Percentiles rank a stretch among this genome's conserved stretches.
These are phyloP conservation scores for Drepanosiphum platanoidis DNA, from an alignment of 2,888 invertebrate genomes.

Conservation along the genomic window DNA sequence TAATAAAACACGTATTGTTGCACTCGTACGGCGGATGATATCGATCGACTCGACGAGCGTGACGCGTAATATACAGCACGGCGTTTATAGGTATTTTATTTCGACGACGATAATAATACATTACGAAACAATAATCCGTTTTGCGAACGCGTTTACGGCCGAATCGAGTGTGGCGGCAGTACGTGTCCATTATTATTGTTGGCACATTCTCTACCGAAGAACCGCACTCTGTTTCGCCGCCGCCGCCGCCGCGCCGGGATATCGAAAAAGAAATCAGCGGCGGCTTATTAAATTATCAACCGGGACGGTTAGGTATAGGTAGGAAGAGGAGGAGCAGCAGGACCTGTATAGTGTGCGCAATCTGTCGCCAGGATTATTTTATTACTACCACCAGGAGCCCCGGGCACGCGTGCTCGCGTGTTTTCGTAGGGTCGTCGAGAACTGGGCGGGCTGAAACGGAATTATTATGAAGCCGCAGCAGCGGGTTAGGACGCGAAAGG, in stretches of 20 bases:
- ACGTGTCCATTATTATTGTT: constrained; percentile 45
- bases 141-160: background rate
- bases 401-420: background rate
- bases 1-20: no score
- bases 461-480: background rate
- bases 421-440: background rate
- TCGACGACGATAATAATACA: background rate
- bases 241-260: no score
- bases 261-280: constrained; percentile 25
- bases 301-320: no score
- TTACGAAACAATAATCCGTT: background rate
- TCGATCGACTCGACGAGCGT: no score
- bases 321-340: no score
- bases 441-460: background rate
- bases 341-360: background rate
- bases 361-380: constrained; percentile 58
- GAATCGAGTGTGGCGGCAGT: constrained; percentile 28
- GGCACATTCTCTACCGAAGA: constrained; percentile 24
- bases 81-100: no score
- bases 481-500: background rate
- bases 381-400: constrained; percentile 2
- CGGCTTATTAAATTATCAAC: constrained; percentile 46
- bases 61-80: no score
- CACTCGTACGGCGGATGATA: no score
- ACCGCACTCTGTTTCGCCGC: background rate